phyloP scores from a whole-genome alignment of 2,113 vertebrate species.

The Rana temporaria region DNA sequence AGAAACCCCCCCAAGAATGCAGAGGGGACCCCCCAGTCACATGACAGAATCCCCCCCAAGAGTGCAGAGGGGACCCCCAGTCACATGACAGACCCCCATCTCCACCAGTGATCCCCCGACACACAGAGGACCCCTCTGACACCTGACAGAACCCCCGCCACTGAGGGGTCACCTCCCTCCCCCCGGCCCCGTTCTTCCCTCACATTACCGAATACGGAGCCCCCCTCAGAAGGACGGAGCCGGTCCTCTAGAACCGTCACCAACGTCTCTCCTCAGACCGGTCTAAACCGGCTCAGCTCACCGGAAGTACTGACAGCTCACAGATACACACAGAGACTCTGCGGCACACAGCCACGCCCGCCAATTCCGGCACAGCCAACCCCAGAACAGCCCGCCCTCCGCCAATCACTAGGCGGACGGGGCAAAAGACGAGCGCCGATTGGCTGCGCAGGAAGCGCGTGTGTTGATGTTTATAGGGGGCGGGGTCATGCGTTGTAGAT shows the following conservation, averaged over 20 bases:
- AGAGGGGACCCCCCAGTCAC: not conserved
- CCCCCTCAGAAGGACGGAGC: no score
- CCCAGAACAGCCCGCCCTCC: not conserved
- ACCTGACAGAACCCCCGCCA: not conserved
- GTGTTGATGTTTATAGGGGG: not conserved
- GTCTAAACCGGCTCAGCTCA: conserved; percentile 20
- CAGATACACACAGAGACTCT: not conserved
- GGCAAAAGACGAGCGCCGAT: not conserved
- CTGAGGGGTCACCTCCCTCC: not conserved
- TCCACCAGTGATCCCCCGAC: no score
- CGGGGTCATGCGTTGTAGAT: not conserved
- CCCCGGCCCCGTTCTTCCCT: no score
- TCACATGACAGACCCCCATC: not conserved
- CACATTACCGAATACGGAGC: no score
- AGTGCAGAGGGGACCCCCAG: no score
- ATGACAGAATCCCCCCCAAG: no score
- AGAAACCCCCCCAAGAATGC: not conserved
- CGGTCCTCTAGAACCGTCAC: no score
- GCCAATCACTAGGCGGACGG: not conserved
- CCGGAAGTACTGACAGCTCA: conserved; percentile 22
- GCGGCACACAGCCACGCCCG: not conserved
- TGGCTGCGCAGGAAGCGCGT: not conserved
- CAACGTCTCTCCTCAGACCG: not conserved
- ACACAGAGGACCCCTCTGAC: no score
- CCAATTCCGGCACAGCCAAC: not conserved